These are phyloP conservation scores for Notarius quadriscutis DNA, from an alignment of 2,113 vertebrate genomes.

Conservation along the genomic window DNA sequence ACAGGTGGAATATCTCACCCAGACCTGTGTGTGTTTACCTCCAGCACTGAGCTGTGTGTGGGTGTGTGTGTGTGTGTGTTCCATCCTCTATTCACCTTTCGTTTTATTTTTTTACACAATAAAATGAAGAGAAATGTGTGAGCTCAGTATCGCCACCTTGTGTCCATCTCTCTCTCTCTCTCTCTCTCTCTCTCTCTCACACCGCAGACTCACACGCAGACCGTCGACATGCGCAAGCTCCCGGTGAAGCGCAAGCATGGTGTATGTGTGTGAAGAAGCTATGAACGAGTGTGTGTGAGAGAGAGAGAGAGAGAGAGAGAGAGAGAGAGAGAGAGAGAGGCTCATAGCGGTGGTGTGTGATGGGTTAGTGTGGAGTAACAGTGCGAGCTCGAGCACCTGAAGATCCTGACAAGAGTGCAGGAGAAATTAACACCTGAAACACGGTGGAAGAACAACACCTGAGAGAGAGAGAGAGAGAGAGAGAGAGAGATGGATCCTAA, in stretches of 20 bases:
- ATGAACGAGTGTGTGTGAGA: not conserved
- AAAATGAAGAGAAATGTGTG: not conserved
- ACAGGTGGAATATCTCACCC: not conserved
- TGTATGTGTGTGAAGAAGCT: not conserved
- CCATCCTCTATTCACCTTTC: not conserved
- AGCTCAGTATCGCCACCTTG: not conserved
- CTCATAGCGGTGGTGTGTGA: not conserved
- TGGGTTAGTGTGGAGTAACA: not conserved
- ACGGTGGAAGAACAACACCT: not conserved
- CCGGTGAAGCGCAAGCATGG: not conserved
- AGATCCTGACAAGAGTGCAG: not conserved
- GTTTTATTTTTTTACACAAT: not conserved
- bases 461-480: not conserved
- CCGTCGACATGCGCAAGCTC: not conserved
- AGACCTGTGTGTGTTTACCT: not conserved
- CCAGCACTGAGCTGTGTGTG: not conserved
- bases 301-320: not conserved
- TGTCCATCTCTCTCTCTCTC: not conserved
- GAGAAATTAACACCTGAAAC: not conserved
- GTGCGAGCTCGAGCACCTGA: not conserved
- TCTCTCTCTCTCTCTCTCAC: not conserved
- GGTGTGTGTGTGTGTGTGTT: not conserved
- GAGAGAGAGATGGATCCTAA: not conserved
- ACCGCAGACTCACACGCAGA: not conserved
- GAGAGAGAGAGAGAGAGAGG: not conserved